Percentiles rank a stretch among this genome's conserved stretches.
These are phyloP conservation scores for Zaprionus kolodkinae DNA, from an alignment of 1,140 invertebrate genomes.

Conservation along the genomic window DNA sequence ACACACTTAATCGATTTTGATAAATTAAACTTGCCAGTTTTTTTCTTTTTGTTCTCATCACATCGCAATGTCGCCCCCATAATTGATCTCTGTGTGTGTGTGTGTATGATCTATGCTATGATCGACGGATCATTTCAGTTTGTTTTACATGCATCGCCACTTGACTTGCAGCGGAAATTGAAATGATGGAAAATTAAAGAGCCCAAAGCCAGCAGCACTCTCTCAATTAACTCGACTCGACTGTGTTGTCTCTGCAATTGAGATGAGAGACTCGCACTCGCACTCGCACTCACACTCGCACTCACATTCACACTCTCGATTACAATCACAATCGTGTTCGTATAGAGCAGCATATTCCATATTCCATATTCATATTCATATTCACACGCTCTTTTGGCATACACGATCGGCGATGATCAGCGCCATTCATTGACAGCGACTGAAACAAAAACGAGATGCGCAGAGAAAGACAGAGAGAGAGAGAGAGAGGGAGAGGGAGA, in stretches of 20 bases:
- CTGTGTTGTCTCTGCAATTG: constrained; percentile 54
- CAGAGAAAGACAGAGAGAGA: background rate
- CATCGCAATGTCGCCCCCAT: background rate
- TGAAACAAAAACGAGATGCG: constrained; percentile 24
- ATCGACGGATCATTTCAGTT: constrained; percentile 40
- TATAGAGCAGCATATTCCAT: constrained; percentile 13
- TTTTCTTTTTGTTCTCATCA: background rate
- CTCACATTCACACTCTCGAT: background rate
- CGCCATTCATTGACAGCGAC: constrained; percentile 50
- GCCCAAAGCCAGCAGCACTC: constrained; percentile 54
- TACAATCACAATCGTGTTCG: constrained; percentile 8
- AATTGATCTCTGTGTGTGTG: background rate
- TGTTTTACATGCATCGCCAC: constrained; percentile 38
- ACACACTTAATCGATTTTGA: background rate
- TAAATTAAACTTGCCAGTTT: background rate
- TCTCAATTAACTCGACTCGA: constrained; percentile 78
- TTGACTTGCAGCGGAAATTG: constrained; percentile 53
- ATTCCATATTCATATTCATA: constrained; percentile 53
- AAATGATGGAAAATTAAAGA: constrained; percentile 51
- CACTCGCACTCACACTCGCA: constrained; percentile 14
- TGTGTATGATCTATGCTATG: constrained; percentile 2
- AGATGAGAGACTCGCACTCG: constrained; percentile 14
- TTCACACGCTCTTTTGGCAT: constrained; percentile 80
- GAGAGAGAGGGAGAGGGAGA: background rate
- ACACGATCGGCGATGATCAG: constrained; percentile 60